phyloP scores from a whole-genome alignment of 2,888 invertebrate species.

The Chymomyza amoena region DNA sequence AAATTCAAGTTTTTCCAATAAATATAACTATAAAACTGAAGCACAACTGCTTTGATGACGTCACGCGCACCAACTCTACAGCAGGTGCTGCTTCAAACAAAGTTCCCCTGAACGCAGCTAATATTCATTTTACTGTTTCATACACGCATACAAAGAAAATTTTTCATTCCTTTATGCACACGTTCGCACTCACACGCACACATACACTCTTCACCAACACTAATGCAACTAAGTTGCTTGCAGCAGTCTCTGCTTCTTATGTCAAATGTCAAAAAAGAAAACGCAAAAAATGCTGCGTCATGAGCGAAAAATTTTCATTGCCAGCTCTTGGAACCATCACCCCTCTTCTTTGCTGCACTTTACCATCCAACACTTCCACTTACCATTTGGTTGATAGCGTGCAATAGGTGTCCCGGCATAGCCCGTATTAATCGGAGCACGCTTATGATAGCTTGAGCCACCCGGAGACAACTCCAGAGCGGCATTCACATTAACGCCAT shows the following conservation, averaged over 20 bases:
- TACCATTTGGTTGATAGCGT: conserved; percentile 57
- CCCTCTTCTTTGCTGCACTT: too few species aligned
- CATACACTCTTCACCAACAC: not conserved
- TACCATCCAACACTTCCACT: conserved; percentile 14
- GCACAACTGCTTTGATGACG: too few species aligned
- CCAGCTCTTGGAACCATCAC: too few species aligned
- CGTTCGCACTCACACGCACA: too few species aligned
- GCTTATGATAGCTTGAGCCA: conserved; percentile 45
- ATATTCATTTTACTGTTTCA: too few species aligned
- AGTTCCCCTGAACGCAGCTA: too few species aligned
- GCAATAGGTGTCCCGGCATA: conserved; percentile 16
- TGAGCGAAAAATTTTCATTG: not conserved
- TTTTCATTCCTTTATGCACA: not conserved
- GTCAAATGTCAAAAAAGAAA: not conserved
- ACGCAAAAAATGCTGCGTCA: conserved; percentile 15
- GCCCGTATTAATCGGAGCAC: conserved; percentile 41
- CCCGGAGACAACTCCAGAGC: too few species aligned
- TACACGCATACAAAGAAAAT: not conserved
- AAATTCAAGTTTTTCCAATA: too few species aligned
- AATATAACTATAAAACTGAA: too few species aligned
- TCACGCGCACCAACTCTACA: too few species aligned
- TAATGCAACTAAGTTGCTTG: too few species aligned
- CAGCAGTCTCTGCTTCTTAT: not conserved
- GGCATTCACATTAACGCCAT: conserved; percentile 21
- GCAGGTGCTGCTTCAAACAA: too few species aligned